Evolutionary conservation across 2,888 invertebrate genomes (phyloP), one percentile per base, ranked within the genome.

Genomic region (Periphyllus acericola): DNA sequence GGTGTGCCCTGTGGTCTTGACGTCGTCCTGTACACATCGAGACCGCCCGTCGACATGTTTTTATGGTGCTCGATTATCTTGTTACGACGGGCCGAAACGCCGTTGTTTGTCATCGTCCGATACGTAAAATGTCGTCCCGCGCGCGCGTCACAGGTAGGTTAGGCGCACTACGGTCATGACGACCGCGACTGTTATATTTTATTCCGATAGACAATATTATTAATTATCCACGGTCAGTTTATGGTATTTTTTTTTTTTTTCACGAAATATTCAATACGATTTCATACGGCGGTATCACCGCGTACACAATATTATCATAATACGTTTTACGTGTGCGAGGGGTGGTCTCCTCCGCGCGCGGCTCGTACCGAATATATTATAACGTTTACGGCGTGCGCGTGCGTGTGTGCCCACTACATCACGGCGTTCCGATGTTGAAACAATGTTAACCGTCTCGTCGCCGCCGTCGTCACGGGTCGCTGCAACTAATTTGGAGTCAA

Each of bases 11-110:
- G 74, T 60, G 83, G 89, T 79, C 60, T 88, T 66, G 81, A 82
- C 88, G 55, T 75, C 40, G 32, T 36, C 11, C 75, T 21, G 32
- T 66, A 32, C 66, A 32, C 25, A 60, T n/a, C 68, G 32, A 66
- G 89, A 80, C 84, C 89, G 52, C 83, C 84, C 78, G 89, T 74
- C 60, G 87, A 72, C 80, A 79, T 75, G 74, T 74, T 74, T 87
- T 81, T 84, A 78, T 68, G 80, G 66, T 81, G 80, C 87, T 87
- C 87, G 87, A 87, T 87, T 87, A 87, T 87, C 87, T 81, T 81
- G 87, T 87, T 87, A 87, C 72, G 74, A 71, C 79, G 74, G 36
- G 32, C 25, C 76, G 76, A 71, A 87, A 87, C 87, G 87, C 68
- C 80, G 72, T 74, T 52, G 87, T 87, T 87, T 87, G 87, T 87